Percentiles rank a stretch among this genome's conserved stretches.
Evolutionary conservation across 1,140 invertebrate genomes (phyloP).

Genomic region (Calliopsis andreniformis): DNA sequence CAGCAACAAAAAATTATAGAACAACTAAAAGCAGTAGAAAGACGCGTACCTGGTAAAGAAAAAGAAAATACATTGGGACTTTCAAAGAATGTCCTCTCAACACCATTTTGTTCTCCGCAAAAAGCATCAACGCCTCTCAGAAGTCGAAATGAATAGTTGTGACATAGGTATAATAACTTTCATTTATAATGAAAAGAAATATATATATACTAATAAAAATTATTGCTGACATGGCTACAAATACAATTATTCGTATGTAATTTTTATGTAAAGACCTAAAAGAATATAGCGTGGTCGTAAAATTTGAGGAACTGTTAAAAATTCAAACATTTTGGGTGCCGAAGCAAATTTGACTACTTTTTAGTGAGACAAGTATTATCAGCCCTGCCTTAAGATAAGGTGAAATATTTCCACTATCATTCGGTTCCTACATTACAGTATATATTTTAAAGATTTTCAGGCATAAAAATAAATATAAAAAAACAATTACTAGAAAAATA

Average conservation of each 20-base stretch:
- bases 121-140: conserved; percentile 74
- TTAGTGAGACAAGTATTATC: too few relatives aligned
- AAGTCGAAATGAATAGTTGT: conserved; percentile 74
- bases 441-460: too few relatives aligned
- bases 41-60: conserved; percentile 70
- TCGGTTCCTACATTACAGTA: too few relatives aligned
- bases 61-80: conserved; percentile 74
- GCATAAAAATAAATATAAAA: too few relatives aligned
- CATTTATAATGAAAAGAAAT: neutral
- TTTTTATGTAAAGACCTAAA: too few relatives aligned
- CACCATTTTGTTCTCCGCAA: conserved; percentile 73
- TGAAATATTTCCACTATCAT: too few relatives aligned
- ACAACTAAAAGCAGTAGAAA: conserved; percentile 70
- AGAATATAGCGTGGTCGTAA: too few relatives aligned
- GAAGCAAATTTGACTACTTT: too few relatives aligned
- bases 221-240: neutral
- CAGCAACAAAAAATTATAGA: conserved; percentile 71
- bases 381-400: too few relatives aligned
- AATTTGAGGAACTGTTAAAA: too few relatives aligned
- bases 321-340: too few relatives aligned
- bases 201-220: neutral
- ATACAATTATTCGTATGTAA: neutral
- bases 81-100: conserved; percentile 54
- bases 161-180: conserved; percentile 1
- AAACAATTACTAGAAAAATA: too few relatives aligned